Conservation (phyloP, 2,113 vertebrate species). For the Pavo muticus region DNA sequence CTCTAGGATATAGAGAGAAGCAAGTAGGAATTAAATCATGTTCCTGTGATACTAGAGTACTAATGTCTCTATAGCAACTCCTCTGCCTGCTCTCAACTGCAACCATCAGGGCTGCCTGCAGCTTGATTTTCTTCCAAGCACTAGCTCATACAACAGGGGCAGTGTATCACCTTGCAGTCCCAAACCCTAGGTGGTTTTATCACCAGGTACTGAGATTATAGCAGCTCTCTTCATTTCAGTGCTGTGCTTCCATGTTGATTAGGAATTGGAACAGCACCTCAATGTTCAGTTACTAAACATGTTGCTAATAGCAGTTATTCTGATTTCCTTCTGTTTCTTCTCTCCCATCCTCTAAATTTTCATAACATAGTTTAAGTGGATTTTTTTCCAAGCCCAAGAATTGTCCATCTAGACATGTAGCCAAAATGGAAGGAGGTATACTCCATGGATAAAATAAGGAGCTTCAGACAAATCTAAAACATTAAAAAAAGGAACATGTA, state of each 20-base stretch:
- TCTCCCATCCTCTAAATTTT: not conserved
- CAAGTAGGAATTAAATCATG: not conserved
- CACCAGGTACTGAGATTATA: not conserved
- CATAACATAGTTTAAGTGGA: not conserved
- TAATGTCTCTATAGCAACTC: not conserved
- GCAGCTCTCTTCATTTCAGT: not conserved
- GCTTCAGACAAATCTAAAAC: not conserved
- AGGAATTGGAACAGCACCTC: not conserved
- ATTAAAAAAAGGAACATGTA: not conserved
- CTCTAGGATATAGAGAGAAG: not conserved
- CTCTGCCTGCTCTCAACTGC: not conserved
- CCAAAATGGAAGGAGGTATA: not conserved
- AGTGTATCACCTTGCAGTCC: not conserved
- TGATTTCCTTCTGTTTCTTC: not conserved
- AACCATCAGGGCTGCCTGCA: not conserved
- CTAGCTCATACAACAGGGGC: not conserved
- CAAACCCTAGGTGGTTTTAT: not conserved
- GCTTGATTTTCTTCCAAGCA: not conserved
- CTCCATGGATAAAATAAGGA: not conserved
- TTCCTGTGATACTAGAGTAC: not conserved
- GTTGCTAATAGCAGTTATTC: not conserved
- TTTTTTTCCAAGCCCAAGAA: not conserved
- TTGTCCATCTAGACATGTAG: not conserved
- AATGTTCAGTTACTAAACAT: not conserved
- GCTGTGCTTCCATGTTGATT: not conserved